Evolutionary conservation across 2,797 vertebrate genomes (phyloP).

Genomic region (Hyperoplus lanceolatus): DNA sequence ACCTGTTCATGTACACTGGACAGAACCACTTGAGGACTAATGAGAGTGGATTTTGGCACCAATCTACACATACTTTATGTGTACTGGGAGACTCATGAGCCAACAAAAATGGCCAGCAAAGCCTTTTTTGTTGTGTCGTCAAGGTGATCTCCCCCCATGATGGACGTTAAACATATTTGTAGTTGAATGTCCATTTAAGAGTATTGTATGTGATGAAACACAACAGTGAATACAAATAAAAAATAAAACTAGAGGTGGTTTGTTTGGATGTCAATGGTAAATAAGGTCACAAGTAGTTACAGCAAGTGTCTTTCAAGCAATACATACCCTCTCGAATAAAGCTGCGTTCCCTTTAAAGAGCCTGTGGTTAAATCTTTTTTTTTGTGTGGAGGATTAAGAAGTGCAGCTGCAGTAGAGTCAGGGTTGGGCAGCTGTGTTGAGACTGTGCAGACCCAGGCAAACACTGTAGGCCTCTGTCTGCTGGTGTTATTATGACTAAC

Average conservation of each 20-base stretch:
- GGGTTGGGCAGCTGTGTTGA: constrained; percentile 58
- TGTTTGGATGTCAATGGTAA: constrained; percentile 1
- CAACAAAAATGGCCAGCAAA: neutral
- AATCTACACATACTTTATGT: neutral
- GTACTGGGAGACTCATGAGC: neutral
- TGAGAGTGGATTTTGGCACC: neutral
- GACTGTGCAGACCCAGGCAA: constrained; percentile 41
- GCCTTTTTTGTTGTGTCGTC: too few relatives aligned
- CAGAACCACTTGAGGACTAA: neutral
- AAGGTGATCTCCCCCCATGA: too few relatives aligned
- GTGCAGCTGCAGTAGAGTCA: constrained; percentile 35
- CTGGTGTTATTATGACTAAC: constrained; percentile 72
- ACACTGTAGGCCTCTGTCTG: constrained; percentile 54
- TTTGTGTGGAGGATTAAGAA: constrained; percentile 52
- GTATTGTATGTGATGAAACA: neutral
- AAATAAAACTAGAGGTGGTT: neutral
- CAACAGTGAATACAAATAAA: neutral
- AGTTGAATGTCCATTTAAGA: neutral
- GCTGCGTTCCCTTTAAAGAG: constrained; percentile 22
- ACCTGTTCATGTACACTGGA: neutral
- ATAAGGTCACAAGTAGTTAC: constrained; percentile 4
- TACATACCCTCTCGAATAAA: constrained; percentile 24
- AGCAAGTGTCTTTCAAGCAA: constrained; percentile 26
- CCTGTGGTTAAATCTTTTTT: constrained; percentile 38
- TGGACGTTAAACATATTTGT: neutral